Percentiles rank a stretch among this genome's conserved stretches.
phyloP scores from a whole-genome alignment of 1,140 invertebrate genomes.

The Drosophila guanche region DNA sequence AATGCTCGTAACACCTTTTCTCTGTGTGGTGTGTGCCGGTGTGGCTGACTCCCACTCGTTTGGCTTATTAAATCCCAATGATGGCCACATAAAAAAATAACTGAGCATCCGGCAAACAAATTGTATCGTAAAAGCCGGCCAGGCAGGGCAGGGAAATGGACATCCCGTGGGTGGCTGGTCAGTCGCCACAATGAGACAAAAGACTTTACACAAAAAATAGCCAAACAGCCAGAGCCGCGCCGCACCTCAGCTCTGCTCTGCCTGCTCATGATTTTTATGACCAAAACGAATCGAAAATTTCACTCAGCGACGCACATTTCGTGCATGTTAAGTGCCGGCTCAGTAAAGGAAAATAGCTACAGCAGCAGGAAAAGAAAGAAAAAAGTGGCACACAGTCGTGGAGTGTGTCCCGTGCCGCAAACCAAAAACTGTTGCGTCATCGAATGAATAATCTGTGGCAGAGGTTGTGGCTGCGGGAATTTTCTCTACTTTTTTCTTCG shows the following conservation, averaged over 20 bases:
- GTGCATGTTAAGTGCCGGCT: conserved; percentile 64
- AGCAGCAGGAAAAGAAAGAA: conserved; percentile 1
- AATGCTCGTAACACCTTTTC: conserved; percentile 35
- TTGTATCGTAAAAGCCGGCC: conserved; percentile 68
- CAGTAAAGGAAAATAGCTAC: conserved; percentile 29
- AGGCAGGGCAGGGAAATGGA: conserved; percentile 45
- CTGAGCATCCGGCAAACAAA: conserved; percentile 61
- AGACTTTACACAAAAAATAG: conserved; percentile 45
- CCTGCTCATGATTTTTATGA: conserved; percentile 69
- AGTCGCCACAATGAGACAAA: conserved; percentile 61
- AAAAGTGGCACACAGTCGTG: not conserved
- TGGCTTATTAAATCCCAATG: conserved; percentile 79
- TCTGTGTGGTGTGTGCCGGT: conserved; percentile 43
- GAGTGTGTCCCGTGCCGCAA: not conserved
- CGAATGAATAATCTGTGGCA: conserved; percentile 48
- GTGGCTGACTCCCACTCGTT: conserved; percentile 12
- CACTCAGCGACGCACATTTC: conserved; percentile 67
- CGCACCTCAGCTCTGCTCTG: conserved; percentile 48
- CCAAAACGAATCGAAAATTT: conserved; percentile 70
- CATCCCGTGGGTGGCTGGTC: conserved; percentile 8
- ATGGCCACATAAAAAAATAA: conserved; percentile 66
- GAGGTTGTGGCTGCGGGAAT: too few relatives aligned
- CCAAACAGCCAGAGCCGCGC: conserved; percentile 5
- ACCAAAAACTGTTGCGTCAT: conserved; percentile 54
- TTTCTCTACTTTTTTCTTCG: conserved; percentile 22